These are phyloP conservation scores for Aleadryas rufinucha DNA, from an alignment of 2,113 vertebrate genomes.

Conservation along the genomic window DNA sequence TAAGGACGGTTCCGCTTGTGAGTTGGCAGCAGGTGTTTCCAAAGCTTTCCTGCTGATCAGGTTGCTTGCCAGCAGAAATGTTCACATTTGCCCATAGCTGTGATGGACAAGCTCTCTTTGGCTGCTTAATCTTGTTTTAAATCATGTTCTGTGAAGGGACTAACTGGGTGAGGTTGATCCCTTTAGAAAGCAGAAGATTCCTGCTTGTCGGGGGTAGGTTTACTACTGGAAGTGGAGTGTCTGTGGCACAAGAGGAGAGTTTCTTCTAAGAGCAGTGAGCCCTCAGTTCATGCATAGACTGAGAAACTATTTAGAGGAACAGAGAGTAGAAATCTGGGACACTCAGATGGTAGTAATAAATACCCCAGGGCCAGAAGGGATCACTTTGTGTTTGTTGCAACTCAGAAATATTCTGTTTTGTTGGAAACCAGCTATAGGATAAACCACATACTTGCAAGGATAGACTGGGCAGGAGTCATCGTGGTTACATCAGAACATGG, in stretches of 20 bases:
- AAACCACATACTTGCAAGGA: not conserved
- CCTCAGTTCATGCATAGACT: not conserved
- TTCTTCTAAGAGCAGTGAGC: not conserved
- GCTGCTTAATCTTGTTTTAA: not conserved
- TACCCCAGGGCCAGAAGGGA: rapidly evolving
- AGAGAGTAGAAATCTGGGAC: not conserved
- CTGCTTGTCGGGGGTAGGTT: not conserved
- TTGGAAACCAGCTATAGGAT: not conserved
- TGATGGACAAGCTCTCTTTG: not conserved
- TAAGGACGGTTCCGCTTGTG: not conserved
- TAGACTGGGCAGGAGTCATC: not conserved
- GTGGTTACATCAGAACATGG: not conserved
- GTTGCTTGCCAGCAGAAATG: not conserved
- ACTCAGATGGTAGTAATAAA: not conserved
- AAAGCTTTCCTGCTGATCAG: not conserved
- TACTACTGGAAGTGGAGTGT: not conserved
- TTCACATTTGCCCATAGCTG: not conserved
- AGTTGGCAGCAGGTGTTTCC: not conserved
- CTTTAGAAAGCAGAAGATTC: not conserved
- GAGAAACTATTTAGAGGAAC: not conserved
- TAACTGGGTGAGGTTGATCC: not conserved
- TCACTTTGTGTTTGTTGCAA: not conserved
- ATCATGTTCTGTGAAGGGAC: not conserved
- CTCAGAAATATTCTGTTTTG: not conserved
- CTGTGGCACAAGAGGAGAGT: not conserved